phyloP scores from a whole-genome alignment of 2,797 vertebrate genomes.

The Etheostoma perlongum region DNA sequence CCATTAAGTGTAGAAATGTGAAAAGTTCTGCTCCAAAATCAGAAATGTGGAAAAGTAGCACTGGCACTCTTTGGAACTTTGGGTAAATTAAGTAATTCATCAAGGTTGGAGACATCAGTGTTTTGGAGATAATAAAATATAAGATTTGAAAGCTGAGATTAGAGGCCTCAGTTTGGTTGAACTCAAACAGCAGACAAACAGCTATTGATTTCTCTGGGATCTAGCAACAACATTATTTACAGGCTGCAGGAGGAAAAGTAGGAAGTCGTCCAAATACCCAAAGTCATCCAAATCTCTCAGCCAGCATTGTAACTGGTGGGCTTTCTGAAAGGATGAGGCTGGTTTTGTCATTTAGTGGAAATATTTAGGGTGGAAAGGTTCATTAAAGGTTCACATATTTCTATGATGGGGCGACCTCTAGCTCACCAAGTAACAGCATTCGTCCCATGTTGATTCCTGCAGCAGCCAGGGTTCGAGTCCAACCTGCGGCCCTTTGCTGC shows the following conservation, averaged over 20 bases:
- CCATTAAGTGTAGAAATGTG: neutral
- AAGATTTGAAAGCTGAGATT: conserved; percentile 14
- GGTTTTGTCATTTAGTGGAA: conserved; percentile 8
- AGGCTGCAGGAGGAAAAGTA: conserved; percentile 39
- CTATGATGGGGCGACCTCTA: no score
- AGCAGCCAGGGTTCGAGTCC: no score
- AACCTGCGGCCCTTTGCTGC: no score
- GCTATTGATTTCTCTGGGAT: conserved; percentile 47
- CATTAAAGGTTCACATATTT: neutral
- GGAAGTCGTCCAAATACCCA: conserved; percentile 45
- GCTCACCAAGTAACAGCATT: no score
- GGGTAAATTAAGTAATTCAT: neutral
- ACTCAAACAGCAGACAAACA: conserved; percentile 23
- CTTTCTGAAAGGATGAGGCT: conserved; percentile 16
- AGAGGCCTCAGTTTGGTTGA: conserved; percentile 16
- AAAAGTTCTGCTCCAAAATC: neutral
- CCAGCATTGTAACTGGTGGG: conserved; percentile 29
- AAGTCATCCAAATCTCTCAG: conserved; percentile 42
- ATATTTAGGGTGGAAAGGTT: conserved; percentile 23
- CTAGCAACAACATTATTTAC: conserved; percentile 47
- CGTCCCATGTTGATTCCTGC: no score
- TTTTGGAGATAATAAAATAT: conserved; percentile 24
- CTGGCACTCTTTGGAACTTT: neutral
- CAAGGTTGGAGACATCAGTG: neutral
- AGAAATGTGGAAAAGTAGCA: neutral